These are phyloP conservation scores for Alcedo quadribrachys DNA, from an alignment of 2,797 vertebrate species.

Conservation along the genomic window DNA sequence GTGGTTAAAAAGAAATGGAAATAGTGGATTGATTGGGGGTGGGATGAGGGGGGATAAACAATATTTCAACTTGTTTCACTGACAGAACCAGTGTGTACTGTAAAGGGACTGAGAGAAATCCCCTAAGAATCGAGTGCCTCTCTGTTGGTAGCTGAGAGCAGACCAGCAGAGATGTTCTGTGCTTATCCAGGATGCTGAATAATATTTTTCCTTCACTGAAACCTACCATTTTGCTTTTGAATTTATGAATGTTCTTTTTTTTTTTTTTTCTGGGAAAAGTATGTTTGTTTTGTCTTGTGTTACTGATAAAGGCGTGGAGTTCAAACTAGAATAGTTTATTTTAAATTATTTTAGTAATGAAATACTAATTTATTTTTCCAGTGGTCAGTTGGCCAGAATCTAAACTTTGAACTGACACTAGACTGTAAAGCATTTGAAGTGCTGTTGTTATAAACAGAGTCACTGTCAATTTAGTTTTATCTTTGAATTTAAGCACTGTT, in stretches of 20 bases:
- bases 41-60: neutral
- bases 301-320: neutral
- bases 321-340: conserved; percentile 13
- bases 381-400: neutral
- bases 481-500: neutral
- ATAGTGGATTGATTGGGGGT: neutral
- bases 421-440: neutral
- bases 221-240: neutral
- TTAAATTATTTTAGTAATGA: neutral
- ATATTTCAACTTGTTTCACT: neutral
- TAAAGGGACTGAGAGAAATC: neutral
- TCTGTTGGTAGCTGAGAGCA: neutral
- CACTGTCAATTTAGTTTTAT: neutral
- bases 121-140: neutral
- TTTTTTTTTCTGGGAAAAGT: neutral
- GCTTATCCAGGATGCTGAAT: neutral
- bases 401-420: conserved; percentile 15
- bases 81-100: neutral
- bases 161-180: neutral
- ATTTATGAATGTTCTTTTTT: neutral
- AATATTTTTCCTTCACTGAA: neutral
- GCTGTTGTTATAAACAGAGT: conserved; percentile 24
- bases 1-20: neutral
- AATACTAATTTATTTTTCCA: conserved; percentile 14
- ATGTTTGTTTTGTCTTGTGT: neutral